phyloP scores from a whole-genome alignment of 2,888 invertebrate genomes.

The Mesochorus sp. region DNA sequence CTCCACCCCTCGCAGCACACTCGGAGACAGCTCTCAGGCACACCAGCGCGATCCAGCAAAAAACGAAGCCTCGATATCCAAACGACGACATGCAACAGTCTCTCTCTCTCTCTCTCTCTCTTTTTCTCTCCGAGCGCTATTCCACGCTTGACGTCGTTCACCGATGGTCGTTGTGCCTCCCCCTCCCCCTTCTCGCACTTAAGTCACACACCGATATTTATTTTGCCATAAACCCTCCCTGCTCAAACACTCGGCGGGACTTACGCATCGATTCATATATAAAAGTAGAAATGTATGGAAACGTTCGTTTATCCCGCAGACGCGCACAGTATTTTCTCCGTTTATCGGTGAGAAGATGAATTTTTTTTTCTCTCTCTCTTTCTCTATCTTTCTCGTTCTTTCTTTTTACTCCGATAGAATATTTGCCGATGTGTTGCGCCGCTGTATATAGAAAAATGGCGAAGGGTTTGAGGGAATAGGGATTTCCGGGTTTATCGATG shows the following conservation, averaged over 20 bases:
- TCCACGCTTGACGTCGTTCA: slow-evolving; percentile 16
- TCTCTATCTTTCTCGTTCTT: not conserved
- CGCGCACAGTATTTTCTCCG: not conserved
- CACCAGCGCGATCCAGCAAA: slow-evolving; percentile 24
- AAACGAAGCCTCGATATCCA: slow-evolving; percentile 21
- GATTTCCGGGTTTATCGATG: slow-evolving; percentile 55
- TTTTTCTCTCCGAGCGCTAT: slow-evolving; percentile 42
- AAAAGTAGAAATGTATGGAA: slow-evolving; percentile 20
- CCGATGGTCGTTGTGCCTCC: slow-evolving; percentile 2
- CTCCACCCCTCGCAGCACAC: slow-evolving; percentile 24
- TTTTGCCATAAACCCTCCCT: slow-evolving; percentile 18
- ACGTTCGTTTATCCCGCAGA: slow-evolving; percentile 26
- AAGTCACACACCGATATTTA: slow-evolving; percentile 11
- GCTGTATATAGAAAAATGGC: not conserved
- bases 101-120: too few relatives aligned
- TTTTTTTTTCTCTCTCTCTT: slow-evolving; percentile 9
- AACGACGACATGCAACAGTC: slow-evolving; percentile 33
- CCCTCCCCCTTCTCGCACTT: not conserved
- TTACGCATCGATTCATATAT: slow-evolving; percentile 36
- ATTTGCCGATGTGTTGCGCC: slow-evolving; percentile 8
- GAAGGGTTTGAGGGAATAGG: not conserved
- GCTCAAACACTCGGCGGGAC: slow-evolving; percentile 11
- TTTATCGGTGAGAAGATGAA: not conserved
- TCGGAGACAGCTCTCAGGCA: slow-evolving; percentile 32
- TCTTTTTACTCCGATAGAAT: not conserved